Percentiles rank a stretch among this genome's conserved stretches.
phyloP scores from a whole-genome alignment of 2,113 vertebrate species.

The Drymodes brunneopygia region DNA sequence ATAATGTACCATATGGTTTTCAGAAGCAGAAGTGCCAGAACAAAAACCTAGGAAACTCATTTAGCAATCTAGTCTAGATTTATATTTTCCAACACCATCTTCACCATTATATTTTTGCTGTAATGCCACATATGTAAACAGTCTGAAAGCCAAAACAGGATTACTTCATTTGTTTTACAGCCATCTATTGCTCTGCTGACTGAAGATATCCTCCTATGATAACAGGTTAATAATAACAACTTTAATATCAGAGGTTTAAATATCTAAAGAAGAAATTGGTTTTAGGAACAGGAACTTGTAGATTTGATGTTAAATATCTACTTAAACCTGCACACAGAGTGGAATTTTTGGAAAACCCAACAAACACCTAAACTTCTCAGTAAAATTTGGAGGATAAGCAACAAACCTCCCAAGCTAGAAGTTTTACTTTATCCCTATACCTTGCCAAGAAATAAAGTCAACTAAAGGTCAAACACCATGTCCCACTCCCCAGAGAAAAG shows the following conservation, averaged over 20 bases:
- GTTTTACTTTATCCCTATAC: neutral
- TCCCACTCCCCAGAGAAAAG: neutral
- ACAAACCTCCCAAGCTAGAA: neutral
- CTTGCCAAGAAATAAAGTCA: neutral
- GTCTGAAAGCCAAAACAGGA: neutral
- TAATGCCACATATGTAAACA: neutral
- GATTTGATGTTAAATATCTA: neutral
- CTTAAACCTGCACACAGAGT: neutral
- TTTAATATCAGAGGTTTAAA: neutral
- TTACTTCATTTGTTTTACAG: neutral
- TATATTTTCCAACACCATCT: neutral
- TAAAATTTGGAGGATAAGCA: neutral
- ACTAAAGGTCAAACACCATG: neutral
- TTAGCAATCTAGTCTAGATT: neutral
- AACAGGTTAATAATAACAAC: neutral
- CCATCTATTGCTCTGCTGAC: neutral
- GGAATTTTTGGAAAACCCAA: neutral
- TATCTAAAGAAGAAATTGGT: neutral
- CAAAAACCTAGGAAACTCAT: neutral
- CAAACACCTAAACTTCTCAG: neutral
- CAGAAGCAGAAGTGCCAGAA: neutral
- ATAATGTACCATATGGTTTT: slow-evolving; percentile 16
- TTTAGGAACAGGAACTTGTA: neutral
- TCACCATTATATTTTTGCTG: neutral
- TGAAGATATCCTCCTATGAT: neutral